These are phyloP conservation scores for Drosophila gaucha DNA, from an alignment of 2,888 invertebrate genomes.

Conservation along the genomic window DNA sequence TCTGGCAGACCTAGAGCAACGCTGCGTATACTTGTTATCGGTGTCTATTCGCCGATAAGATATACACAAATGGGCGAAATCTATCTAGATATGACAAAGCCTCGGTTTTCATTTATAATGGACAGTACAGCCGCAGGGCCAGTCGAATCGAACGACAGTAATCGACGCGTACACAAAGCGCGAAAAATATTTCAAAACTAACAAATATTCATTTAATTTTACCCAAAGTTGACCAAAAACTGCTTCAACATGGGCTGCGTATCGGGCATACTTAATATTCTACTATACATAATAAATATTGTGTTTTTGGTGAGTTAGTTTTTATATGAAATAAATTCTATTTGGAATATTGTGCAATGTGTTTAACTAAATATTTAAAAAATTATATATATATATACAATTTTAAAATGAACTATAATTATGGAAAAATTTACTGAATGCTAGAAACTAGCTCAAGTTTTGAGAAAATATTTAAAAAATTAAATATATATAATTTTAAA, in stretches of 20 bases:
- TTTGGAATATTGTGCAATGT: neutral
- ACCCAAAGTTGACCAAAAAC: conserved; percentile 16
- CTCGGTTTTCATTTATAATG: conserved; percentile 53
- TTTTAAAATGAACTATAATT: too few relatives aligned
- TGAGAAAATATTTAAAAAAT: too few relatives aligned
- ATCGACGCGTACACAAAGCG: conserved; percentile 58
- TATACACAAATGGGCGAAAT: conserved; percentile 18
- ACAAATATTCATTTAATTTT: conserved; percentile 5
- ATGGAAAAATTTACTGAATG: neutral
- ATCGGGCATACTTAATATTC: conserved; percentile 78
- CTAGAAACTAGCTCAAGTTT: too few relatives aligned
- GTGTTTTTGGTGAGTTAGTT: conserved; percentile 82
- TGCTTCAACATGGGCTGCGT: conserved; percentile 78
- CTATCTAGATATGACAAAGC: conserved; percentile 61
- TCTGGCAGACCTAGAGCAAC: conserved; percentile 21
- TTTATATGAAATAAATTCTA: neutral
- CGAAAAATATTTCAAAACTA: conserved; percentile 27
- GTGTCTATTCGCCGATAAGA: conserved; percentile 18
- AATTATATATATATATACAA: neutral
- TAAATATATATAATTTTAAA: neutral
- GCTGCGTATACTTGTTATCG: conserved; percentile 26
- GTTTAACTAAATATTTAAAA: neutral
- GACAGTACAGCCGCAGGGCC: conserved; percentile 20
- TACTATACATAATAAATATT: conserved; percentile 81
- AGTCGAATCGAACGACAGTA: conserved; percentile 66